Percentiles rank a stretch among this genome's conserved stretches.
phyloP scores from a whole-genome alignment of 2,888 invertebrate genomes.

The Melinaea menophilus region DNA sequence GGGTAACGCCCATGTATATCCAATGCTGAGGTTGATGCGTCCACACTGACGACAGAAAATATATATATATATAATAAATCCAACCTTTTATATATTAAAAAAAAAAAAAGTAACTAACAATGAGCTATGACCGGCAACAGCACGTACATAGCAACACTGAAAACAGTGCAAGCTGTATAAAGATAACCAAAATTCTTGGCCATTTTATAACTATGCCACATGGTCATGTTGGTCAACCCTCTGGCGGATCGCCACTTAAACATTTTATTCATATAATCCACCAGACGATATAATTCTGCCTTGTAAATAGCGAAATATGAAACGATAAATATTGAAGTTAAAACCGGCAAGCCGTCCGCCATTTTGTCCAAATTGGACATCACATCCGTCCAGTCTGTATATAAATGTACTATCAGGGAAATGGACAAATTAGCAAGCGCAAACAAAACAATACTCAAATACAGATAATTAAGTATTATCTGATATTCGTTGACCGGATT shows the following conservation, averaged over 20 bases:
- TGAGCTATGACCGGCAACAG: constrained; percentile 52
- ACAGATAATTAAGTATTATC: constrained; percentile 49
- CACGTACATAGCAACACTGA: constrained; percentile 61
- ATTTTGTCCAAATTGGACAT: constrained; percentile 58
- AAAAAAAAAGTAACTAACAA: constrained; percentile 48
- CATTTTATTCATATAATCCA: constrained; percentile 52
- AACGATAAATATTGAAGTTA: constrained; percentile 54
- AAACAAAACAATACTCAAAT: constrained; percentile 53
- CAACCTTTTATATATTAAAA: neutral
- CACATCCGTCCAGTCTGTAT: constrained; percentile 54
- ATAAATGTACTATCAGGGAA: constrained; percentile 48
- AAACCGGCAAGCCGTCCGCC: constrained; percentile 56
- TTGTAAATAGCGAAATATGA: constrained; percentile 53
- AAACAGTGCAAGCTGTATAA: constrained; percentile 62
- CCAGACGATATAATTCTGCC: constrained; percentile 49
- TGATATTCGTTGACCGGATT: constrained; percentile 39
- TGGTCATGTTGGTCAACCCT: constrained; percentile 66
- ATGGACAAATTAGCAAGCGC: constrained; percentile 42
- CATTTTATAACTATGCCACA: constrained; percentile 49
- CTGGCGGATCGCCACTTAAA: constrained; percentile 61
- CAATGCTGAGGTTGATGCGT: constrained; percentile 54
- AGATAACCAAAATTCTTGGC: constrained; percentile 56
- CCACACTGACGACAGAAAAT: constrained; percentile 46
- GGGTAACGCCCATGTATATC: constrained; percentile 51
- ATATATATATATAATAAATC: neutral